Evolutionary conservation across 2,113 vertebrate genomes (phyloP).

Genomic region (Micromys minutus): DNA sequence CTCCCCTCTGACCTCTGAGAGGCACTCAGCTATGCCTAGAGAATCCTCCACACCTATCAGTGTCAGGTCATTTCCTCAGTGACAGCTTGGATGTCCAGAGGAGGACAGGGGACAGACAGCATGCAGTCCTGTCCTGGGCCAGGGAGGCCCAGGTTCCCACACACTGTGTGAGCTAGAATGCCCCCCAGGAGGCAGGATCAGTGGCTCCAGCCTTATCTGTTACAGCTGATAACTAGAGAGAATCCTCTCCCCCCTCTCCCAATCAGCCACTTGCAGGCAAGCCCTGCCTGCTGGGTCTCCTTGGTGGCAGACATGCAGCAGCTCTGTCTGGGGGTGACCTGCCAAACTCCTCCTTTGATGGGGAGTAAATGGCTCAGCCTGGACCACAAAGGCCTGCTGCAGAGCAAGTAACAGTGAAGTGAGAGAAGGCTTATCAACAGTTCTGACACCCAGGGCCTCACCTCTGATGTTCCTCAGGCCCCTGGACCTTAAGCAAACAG

Average conservation of each 20-base stretch:
- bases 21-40: not conserved
- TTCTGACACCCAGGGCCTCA: not conserved
- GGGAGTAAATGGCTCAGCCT: not conserved
- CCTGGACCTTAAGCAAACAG: constrained; percentile 24
- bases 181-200: not conserved
- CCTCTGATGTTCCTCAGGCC: not conserved
- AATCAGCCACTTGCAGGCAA: not conserved
- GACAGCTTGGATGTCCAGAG: not conserved
- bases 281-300: not conserved
- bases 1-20: not conserved
- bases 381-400: not conserved
- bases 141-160: constrained; percentile 13
- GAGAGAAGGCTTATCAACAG: constrained; percentile 24
- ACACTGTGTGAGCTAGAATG: not conserved
- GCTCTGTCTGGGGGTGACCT: constrained; percentile 11
- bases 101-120: not conserved
- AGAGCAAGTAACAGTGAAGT: constrained; percentile 28
- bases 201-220: constrained; percentile 69
- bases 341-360: constrained; percentile 28
- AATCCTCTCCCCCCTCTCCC: not conserved
- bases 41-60: not conserved
- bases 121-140: not conserved
- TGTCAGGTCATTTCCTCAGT: not conserved
- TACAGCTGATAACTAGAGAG: constrained; percentile 57
- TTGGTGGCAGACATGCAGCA: not conserved